phyloP scores from a whole-genome alignment of 2,888 invertebrate species.

The Hydraecia micacea region DNA sequence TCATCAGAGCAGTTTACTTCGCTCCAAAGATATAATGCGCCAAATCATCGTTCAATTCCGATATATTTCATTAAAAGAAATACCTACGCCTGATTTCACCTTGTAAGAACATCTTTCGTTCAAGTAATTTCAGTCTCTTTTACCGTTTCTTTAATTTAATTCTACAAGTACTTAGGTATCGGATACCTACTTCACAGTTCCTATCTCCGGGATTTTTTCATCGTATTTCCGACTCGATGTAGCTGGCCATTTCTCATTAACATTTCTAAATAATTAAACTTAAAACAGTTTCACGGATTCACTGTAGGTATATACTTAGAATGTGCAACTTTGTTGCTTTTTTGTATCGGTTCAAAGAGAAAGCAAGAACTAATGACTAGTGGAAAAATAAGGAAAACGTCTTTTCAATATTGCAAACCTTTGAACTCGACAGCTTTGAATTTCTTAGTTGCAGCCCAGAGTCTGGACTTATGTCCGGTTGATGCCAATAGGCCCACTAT shows the following conservation, averaged over 20 bases:
- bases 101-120: slow-evolving; percentile 37
- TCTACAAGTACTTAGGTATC: slow-evolving; percentile 49
- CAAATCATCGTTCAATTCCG: not conserved
- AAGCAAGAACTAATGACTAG: not conserved
- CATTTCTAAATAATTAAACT: slow-evolving; percentile 53
- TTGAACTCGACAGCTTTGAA: not conserved
- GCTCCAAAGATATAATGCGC: slow-evolving; percentile 3
- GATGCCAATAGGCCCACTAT: not conserved
- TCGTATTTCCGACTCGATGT: slow-evolving; percentile 34
- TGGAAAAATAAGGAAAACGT: not conserved
- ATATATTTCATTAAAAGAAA: slow-evolving; percentile 26
- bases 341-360: not conserved
- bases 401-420: not conserved
- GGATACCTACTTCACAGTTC: slow-evolving; percentile 34
- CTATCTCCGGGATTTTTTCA: slow-evolving; percentile 47
- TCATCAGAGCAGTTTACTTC: not conserved
- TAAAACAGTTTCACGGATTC: slow-evolving; percentile 11
- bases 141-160: slow-evolving; percentile 34
- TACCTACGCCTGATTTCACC: slow-evolving; percentile 15
- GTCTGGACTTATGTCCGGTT: not conserved
- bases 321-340: not conserved
- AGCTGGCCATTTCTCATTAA: slow-evolving; percentile 49
- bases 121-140: slow-evolving; percentile 39
- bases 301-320: not conserved
- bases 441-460: not conserved